Evolutionary conservation across 2,113 vertebrate genomes (phyloP).

Genomic region (Axis porcinus): DNA sequence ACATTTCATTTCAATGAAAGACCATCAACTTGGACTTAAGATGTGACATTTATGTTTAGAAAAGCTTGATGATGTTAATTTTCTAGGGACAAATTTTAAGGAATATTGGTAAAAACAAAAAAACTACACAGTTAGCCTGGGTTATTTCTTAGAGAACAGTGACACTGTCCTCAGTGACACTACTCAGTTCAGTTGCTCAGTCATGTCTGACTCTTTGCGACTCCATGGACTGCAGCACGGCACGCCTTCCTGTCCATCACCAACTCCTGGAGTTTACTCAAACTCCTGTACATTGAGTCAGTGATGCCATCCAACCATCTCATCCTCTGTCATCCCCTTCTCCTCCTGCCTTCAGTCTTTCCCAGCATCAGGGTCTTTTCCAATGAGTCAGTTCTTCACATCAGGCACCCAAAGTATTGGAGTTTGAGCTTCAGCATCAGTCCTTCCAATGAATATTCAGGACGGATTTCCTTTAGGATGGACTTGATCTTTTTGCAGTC

Average conservation of each 20-base stretch:
- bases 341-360: background rate
- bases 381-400: fast-evolving
- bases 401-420: background rate
- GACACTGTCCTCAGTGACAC: background rate
- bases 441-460: background rate
- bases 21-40: background rate
- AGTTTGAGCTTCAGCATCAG: background rate
- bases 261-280: background rate
- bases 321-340: background rate
- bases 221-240: background rate
- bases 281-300: fast-evolving
- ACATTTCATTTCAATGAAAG: background rate
- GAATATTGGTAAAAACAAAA: background rate
- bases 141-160: background rate
- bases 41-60: background rate
- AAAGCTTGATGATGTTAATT: background rate
- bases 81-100: background rate
- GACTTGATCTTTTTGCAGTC: background rate
- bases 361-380: background rate
- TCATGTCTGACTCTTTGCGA: background rate
- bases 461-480: background rate
- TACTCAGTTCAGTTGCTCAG: background rate
- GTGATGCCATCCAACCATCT: background rate
- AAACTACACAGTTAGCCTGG: background rate
- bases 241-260: background rate